Base-by-base conservation (phyloP, 2,797 vertebrate genomes). In the Trachurus trachurus region DNA sequence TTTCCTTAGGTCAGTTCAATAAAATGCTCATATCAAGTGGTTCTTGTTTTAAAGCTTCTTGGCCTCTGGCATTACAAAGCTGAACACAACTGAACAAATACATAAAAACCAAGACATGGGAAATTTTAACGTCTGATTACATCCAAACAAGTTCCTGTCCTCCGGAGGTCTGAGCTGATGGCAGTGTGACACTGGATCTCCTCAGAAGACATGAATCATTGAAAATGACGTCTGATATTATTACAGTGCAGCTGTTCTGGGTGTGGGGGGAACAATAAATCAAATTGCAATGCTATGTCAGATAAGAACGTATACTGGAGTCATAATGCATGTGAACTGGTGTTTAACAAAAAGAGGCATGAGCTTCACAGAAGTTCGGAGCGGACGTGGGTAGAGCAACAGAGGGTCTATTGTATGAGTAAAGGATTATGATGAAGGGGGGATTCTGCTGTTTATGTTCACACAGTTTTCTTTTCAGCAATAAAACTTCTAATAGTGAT, bases 201-300 rank as follows among this genome's bases (percentile, higher is more conserved):
- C 65, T 92, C 87, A 82, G 50, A 88, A 49, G 59, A 89, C 66
- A 73, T 83, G 77, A 88, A 87, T 87, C 76, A 89, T 77, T 74
- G 45, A 87, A 83, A 72, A 86, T 87, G 74, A 89, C 72, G n/a
- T 87, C 71, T 89, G 85, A 91, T 83, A 45, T 86, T 88, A 76
- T 89, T 87, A 82, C 66, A 78, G 61, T 52, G 81, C 79, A 87
- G 89, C 83, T 86, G 85, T 59, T 80, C 59, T 66, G 63, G 60
- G 73, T 54, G 68, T 37, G 34, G 70, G 47, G 39, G 26, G 61
- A 91, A 78, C 45, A 66, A 74, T 76, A 79, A 88, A 88, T 90
- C 74, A 68, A 78, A 81, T 61, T 72, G 26, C 45, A 83, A 76
- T 77, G 59, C 49, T 50, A 44, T 74, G 63, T 84, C 69, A 84